Conservation (phyloP, 92 coral and sea anemone species). For the Ricordea florida region DNA sequence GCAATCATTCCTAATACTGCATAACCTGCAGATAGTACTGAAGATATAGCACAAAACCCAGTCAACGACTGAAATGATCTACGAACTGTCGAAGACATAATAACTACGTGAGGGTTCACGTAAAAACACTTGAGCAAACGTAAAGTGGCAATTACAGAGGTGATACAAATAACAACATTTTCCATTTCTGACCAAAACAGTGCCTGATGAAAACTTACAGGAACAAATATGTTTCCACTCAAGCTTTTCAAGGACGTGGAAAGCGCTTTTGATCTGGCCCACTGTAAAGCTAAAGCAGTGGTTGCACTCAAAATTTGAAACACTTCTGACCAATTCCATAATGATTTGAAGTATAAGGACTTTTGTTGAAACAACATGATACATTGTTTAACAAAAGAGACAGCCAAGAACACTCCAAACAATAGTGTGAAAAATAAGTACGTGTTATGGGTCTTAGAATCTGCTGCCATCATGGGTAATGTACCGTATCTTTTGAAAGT, state of each 20-base stretch:
- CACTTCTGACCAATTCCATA: slow-evolving; percentile 16
- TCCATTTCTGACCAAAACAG: slow-evolving; percentile 1
- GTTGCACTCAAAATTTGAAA: slow-evolving; percentile 1
- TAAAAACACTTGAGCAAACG: slow-evolving; percentile 2
- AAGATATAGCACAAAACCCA: not conserved
- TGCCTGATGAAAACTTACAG: slow-evolving; percentile 7
- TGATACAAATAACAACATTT: not conserved
- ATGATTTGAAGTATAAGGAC: not conserved
- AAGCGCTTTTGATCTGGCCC: not conserved
- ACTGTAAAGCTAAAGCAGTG: not conserved
- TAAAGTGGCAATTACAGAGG: not conserved
- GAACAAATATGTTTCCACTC: not conserved
- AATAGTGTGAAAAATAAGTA: slow-evolving; percentile 2
- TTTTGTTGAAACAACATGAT: not conserved
- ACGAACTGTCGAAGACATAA: not conserved
- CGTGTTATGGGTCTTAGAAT: not conserved
- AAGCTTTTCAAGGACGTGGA: not conserved
- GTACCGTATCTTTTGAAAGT: slow-evolving; percentile 1
- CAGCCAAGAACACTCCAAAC: slow-evolving; percentile 7
- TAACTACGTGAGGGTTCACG: slow-evolving; percentile 2
- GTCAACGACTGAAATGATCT: not conserved
- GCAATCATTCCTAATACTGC: slow-evolving; percentile 4
- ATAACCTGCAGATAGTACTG: not conserved
- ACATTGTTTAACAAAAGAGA: not conserved
- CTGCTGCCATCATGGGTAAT: not conserved